Conservation (phyloP, 2,113 vertebrate genomes). For the Clarias batrachus region DNA sequence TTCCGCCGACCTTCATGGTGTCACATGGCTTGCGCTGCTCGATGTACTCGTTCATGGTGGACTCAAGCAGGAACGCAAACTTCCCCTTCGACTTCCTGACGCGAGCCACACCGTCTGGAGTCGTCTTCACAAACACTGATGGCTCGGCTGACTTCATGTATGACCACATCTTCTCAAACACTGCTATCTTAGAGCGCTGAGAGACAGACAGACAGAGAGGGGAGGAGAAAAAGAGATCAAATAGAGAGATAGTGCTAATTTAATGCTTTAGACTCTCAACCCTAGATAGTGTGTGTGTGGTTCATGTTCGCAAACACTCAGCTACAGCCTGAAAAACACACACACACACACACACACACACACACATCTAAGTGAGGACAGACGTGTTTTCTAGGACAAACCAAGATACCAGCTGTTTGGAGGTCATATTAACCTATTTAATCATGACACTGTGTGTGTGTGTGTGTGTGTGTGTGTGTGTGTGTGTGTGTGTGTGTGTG, state of each 20-base stretch:
- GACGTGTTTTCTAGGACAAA: conserved; percentile 39
- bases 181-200: conserved; percentile 97
- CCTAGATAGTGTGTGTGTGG: neutral
- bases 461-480: conserved; percentile 29
- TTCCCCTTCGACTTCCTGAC: conserved; percentile 99
- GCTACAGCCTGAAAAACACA: too few species aligned
- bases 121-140: conserved; percentile 98
- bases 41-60: conserved; percentile 99
- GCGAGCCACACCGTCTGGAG: conserved; percentile 91
- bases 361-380: conserved; percentile 33
- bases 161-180: conserved; percentile 99
- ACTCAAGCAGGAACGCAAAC: conserved; percentile 98
- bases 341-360: conserved; percentile 5
- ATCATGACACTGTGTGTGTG: neutral
- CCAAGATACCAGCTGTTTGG: conserved; percentile 4
- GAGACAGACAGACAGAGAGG: neutral
- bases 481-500: conserved; percentile 50
- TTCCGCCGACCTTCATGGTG: conserved; percentile 99
- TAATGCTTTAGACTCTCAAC: neutral
- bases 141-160: conserved; percentile 99
- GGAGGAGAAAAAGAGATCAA: neutral
- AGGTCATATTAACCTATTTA: conserved; percentile 11
- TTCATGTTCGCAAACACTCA: too few species aligned
- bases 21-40: conserved; percentile 99
- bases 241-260: neutral